Conservation (phyloP, 2,888 invertebrate species). For the Agonum fuliginosum region DNA sequence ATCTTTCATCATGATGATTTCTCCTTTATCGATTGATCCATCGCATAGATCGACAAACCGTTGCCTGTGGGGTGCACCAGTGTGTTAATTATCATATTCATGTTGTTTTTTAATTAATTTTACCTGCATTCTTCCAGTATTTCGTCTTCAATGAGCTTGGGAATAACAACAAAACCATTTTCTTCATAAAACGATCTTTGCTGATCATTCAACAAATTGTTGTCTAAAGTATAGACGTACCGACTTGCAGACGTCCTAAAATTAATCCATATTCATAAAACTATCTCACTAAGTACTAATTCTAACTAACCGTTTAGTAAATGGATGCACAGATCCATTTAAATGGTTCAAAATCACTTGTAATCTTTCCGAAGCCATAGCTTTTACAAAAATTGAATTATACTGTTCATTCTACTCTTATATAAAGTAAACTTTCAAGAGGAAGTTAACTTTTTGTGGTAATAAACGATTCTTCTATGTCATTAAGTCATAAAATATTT, state of each 20-base stretch:
- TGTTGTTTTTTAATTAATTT: constrained; percentile 59
- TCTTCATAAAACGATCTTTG: constrained; percentile 85
- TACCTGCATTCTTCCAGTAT: constrained; percentile 81
- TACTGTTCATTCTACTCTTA: too few species aligned
- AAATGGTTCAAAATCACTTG: constrained; percentile 55
- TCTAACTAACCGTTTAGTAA: constrained; percentile 16
- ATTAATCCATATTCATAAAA: background rate
- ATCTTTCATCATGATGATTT: constrained; percentile 82
- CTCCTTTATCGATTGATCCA: constrained; percentile 75
- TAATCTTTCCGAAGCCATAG: constrained; percentile 44
- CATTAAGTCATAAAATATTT: too few species aligned
- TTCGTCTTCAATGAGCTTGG: constrained; percentile 79
- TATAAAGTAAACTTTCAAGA: too few species aligned
- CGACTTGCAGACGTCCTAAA: constrained; percentile 57
- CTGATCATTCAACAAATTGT: constrained; percentile 73
- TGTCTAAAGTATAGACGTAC: constrained; percentile 71
- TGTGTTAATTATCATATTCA: background rate
- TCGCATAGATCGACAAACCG: constrained; percentile 84
- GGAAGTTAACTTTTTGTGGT: too few species aligned
- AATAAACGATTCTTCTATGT: too few species aligned
- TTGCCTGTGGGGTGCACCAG: too few species aligned
- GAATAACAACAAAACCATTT: constrained; percentile 87
- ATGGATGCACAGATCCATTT: constrained; percentile 1
- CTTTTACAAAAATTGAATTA: too few species aligned
- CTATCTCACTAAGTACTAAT: background rate